These are phyloP conservation scores for Jacana jacana DNA, from an alignment of 2,113 vertebrate genomes.

Conservation along the genomic window DNA sequence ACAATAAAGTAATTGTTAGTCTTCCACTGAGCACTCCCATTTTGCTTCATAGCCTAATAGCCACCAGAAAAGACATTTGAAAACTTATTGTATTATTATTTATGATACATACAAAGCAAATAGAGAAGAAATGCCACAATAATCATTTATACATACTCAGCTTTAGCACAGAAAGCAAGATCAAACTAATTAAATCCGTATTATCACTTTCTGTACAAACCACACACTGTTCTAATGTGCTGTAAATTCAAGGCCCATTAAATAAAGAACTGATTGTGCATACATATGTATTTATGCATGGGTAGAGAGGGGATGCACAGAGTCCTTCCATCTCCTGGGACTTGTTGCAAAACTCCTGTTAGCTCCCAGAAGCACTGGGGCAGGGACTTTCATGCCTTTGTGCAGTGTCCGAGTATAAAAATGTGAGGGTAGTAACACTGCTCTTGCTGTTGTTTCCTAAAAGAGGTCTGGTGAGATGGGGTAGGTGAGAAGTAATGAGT, in stretches of 20 bases:
- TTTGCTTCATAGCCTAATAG: conserved; percentile 29
- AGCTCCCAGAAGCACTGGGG: not conserved
- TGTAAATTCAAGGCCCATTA: not conserved
- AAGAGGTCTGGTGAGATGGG: conserved; percentile 27
- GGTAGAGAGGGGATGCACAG: not conserved
- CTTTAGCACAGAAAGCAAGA: conserved; percentile 38
- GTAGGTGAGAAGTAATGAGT: conserved; percentile 1
- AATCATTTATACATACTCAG: conserved; percentile 7
- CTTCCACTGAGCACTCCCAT: conserved; percentile 17
- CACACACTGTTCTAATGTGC: not conserved
- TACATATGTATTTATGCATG: not conserved
- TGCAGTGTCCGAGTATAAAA: not conserved
- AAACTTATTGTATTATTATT: conserved; percentile 54
- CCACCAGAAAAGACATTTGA: conserved; percentile 25
- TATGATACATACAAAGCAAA: conserved; percentile 41
- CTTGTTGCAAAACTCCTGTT: not conserved
- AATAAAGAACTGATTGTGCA: not conserved
- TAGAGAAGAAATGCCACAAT: conserved; percentile 21
- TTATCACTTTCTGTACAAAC: conserved; percentile 39
- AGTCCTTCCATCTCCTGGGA: not conserved
- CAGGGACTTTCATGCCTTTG: not conserved
- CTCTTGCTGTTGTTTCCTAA: conserved; percentile 20
- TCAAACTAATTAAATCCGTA: conserved; percentile 40
- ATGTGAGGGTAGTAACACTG: accelerated
- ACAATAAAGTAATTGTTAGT: conserved; percentile 46